Evolutionary conservation across 2,888 invertebrate genomes (phyloP), one percentile per base, ranked within the genome.

Genomic region (Cheilosia variabilis): DNA sequence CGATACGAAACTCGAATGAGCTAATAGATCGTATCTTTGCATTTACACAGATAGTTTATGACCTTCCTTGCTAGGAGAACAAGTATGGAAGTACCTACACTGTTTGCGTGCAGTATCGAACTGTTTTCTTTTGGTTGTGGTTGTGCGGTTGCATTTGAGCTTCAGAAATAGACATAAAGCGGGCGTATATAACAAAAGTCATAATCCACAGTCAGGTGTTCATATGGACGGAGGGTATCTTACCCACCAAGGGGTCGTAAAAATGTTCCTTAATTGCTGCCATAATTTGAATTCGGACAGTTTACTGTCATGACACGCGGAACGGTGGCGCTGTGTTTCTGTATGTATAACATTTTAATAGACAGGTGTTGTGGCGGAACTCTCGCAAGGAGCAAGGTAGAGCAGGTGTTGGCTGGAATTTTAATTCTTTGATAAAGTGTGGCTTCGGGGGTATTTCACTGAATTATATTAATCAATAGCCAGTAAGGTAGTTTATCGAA

Each of bases 21-120:
- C 57, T 45, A 69, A 43, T 72, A 52, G 72, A 60, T 72, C 27
- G 41, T 62, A 72, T 72, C 72, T 72, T 4, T 41, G 27, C 7
- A 17, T 72, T 62, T 31, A 62, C 62, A 50, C 52, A 27, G 41
- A 52, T 41, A 43, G 37, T 72, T 62, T 72, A 60, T 72, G 72
- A 72, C 72, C 72, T 69, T 71, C 58, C 15, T n/a, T 31, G 10
- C 2, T 9, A 19, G 47, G 24, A 41, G 52, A n/a, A 65, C 52
- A 31, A 6, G 52, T 19, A 10, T 5, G 13, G 4, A 60, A n/a
- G 60, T 15, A 19, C 47, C 34, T 50, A n/a, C 13, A 19, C 9
- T 37, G 34, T 63, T 47, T 34, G 22, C 34, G 31, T 63, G 63
- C 34, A 34, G 15, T 63, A 63, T 50, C 34, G 50, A 63, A 63